These are phyloP conservation scores for Callipepla squamata DNA, from an alignment of 2,113 vertebrate species.

Conservation along the genomic window DNA sequence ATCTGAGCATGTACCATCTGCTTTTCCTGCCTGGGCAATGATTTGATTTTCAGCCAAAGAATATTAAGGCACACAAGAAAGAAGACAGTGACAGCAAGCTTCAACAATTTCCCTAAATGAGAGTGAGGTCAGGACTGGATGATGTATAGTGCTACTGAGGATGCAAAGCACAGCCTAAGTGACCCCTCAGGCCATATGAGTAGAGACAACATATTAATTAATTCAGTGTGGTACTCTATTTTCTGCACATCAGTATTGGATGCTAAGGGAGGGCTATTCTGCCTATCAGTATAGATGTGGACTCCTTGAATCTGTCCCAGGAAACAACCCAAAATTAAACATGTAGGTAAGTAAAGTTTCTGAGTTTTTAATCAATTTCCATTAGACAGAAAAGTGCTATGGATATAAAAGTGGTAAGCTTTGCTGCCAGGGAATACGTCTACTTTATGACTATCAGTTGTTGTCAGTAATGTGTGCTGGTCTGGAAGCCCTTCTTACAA, in stretches of 20 bases:
- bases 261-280: not conserved
- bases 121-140: not conserved
- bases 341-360: not conserved
- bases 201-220: not conserved
- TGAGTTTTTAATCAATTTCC: slow-evolving; percentile 18
- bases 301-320: not conserved
- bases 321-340: not conserved
- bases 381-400: not conserved
- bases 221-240: not conserved
- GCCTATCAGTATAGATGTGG: not conserved
- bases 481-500: slow-evolving; percentile 1
- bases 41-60: slow-evolving; percentile 28
- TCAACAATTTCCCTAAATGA: not conserved
- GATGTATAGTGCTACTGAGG: not conserved
- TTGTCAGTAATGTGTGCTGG: not conserved
- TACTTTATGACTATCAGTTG: not conserved
- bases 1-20: slow-evolving; percentile 52
- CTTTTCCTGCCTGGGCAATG: slow-evolving; percentile 16
- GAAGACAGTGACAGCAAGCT: slow-evolving; percentile 13
- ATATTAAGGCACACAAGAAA: not conserved
- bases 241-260: not conserved
- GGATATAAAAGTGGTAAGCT: not conserved
- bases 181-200: not conserved
- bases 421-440: not conserved
- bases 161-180: not conserved